phyloP scores from a whole-genome alignment of 2,113 vertebrate genomes.

The Emberiza fucata region DNA sequence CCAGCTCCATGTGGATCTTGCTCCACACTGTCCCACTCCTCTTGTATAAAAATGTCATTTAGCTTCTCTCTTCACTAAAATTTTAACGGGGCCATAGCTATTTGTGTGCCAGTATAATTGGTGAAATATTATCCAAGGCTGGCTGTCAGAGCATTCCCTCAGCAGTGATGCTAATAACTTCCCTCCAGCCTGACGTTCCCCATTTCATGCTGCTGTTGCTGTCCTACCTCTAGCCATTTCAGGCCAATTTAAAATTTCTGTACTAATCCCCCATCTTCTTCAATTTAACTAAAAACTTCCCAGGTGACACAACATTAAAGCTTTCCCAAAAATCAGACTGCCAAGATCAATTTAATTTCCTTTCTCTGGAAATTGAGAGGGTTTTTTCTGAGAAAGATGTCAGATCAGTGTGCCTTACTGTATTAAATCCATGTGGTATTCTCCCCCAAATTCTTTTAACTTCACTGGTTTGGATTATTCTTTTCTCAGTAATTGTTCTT shows the following conservation, averaged over 20 bases:
- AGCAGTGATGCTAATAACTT: background rate
- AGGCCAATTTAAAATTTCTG: conserved; percentile 17
- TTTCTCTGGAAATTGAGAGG: background rate
- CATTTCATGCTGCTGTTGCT: background rate
- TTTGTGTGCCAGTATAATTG: background rate
- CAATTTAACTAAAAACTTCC: conserved; percentile 47
- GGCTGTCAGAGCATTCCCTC: background rate
- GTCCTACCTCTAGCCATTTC: background rate
- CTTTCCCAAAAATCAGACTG: conserved; percentile 10
- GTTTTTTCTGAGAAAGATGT: background rate
- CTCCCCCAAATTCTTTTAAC: background rate
- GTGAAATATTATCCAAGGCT: background rate
- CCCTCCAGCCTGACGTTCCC: background rate
- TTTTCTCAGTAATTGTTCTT: background rate
- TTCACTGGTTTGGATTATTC: background rate
- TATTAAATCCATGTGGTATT: background rate
- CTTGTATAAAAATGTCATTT: background rate
- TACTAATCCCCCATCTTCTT: conserved; percentile 15
- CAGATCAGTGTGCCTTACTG: background rate
- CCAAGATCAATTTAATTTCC: conserved; percentile 13
- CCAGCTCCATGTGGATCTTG: background rate
- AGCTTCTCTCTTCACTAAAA: background rate
- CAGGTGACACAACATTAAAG: background rate
- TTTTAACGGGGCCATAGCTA: background rate
- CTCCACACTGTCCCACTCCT: background rate